These are phyloP conservation scores for Chionomys nivalis DNA, from an alignment of 2,113 vertebrate species.

Conservation along the genomic window DNA sequence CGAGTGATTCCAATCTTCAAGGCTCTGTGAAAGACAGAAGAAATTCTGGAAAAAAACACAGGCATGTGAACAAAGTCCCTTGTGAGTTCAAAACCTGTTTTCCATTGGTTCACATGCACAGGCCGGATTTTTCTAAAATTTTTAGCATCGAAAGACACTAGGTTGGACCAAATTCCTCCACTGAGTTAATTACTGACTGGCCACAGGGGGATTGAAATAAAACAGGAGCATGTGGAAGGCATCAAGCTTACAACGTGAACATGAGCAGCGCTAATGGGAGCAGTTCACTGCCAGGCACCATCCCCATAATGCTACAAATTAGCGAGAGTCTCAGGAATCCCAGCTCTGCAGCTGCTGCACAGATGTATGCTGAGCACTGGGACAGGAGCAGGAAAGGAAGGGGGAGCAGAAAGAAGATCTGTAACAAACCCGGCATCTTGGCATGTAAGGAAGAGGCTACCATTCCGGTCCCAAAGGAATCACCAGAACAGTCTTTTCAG, in stretches of 20 bases:
- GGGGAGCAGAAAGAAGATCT: constrained; percentile 70
- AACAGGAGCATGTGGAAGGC: constrained; percentile 86
- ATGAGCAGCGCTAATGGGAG: constrained; percentile 85
- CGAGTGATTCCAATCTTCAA: neutral
- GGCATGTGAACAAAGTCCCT: neutral
- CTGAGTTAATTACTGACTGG: constrained; percentile 80
- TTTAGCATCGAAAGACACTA: constrained; percentile 43
- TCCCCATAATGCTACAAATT: constrained; percentile 87
- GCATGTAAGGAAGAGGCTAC: constrained; percentile 73
- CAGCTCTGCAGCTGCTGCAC: constrained; percentile 85
- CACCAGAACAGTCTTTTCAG: constrained; percentile 45
- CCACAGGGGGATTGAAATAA: constrained; percentile 69
- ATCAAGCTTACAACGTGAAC: constrained; percentile 84
- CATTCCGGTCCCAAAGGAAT: constrained; percentile 49
- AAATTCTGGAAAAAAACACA: neutral
- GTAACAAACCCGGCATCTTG: constrained; percentile 66
- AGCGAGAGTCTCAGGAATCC: constrained; percentile 84
- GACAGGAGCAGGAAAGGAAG: constrained; percentile 48
- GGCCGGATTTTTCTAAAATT: constrained; percentile 25
- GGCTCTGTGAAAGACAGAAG: neutral
- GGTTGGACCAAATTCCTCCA: constrained; percentile 63
- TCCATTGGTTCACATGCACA: neutral
- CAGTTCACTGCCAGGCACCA: constrained; percentile 83
- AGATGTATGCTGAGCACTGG: constrained; percentile 79
- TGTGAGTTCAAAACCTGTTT: neutral